Evolutionary conservation across 2,113 vertebrate species (phyloP).

Genomic region (Glareola pratincola): DNA sequence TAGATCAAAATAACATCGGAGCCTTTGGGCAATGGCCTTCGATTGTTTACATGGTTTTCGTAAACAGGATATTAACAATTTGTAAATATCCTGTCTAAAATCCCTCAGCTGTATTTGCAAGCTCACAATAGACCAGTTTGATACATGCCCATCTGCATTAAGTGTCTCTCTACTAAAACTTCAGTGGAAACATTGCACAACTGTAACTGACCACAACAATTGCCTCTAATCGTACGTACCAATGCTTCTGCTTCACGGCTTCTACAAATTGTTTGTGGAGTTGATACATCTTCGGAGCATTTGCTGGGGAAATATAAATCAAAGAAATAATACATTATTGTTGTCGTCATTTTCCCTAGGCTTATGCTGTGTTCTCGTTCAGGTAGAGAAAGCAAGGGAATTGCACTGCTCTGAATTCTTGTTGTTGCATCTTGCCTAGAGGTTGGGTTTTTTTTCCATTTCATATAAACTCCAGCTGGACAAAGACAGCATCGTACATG

Average conservation of each 20-base stretch:
- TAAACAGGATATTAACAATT: constrained; percentile 52
- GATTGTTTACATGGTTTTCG: neutral
- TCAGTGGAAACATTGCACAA: neutral
- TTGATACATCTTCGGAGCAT: neutral
- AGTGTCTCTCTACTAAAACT: neutral
- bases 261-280: neutral
- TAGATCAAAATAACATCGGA: neutral
- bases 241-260: neutral
- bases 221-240: neutral
- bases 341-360: neutral
- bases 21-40: neutral
- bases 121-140: neutral
- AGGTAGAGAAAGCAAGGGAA: neutral
- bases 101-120: neutral
- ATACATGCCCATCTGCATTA: neutral
- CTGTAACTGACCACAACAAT: neutral
- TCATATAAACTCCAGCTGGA: neutral
- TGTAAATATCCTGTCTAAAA: constrained; percentile 27
- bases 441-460: neutral
- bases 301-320: neutral
- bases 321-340: neutral
- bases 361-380: neutral
- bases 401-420: neutral
- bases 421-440: neutral
- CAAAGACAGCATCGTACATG: neutral